These are phyloP conservation scores for Peribatodes rhomboidaria DNA, from an alignment of 2,888 invertebrate species.

Conservation along the genomic window DNA sequence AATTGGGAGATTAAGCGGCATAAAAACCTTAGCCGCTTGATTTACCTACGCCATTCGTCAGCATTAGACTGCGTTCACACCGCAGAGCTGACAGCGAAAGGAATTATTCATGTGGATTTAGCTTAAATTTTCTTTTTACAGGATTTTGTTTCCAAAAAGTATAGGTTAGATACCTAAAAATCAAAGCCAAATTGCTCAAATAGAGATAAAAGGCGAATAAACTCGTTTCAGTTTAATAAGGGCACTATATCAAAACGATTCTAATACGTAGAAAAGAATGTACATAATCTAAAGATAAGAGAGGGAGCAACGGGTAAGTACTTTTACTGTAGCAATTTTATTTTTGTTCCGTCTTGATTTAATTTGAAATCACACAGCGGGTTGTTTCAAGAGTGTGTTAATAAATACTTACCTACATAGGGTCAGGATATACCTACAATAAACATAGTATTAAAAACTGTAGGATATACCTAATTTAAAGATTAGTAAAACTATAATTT, in stretches of 20 bases:
- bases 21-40: slow-evolving; percentile 62
- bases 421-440: no score
- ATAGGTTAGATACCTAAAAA: background rate
- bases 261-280: background rate
- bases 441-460: no score
- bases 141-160: background rate
- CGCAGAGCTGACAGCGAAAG: slow-evolving; percentile 27
- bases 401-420: no score
- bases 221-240: background rate
- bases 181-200: background rate
- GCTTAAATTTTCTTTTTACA: slow-evolving; percentile 10
- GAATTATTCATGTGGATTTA: slow-evolving; percentile 32
- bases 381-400: no score
- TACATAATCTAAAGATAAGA: no score
- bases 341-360: no score
- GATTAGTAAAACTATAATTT: no score
- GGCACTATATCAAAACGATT: background rate
- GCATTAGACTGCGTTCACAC: slow-evolving; percentile 54
- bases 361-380: no score
- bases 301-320: no score
- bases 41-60: slow-evolving; percentile 68
- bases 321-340: no score
- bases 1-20: slow-evolving; percentile 29
- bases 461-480: no score
- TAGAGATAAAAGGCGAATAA: background rate